Conservation (phyloP, 53 echinoderm and acorn worm genomes). For the Stichopus horrens region DNA sequence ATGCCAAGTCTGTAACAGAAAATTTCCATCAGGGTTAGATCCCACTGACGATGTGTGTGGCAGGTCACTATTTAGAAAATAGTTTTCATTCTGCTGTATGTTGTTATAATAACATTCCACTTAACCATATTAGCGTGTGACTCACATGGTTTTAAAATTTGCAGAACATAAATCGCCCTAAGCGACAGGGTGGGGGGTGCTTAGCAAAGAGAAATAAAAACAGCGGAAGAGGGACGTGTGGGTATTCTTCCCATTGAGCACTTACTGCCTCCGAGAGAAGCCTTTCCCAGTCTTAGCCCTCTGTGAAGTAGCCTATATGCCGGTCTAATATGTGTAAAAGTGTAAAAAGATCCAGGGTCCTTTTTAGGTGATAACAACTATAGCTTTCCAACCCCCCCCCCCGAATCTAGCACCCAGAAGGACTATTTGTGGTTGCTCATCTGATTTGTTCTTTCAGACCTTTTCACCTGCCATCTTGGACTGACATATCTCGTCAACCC, state of each 20-base stretch:
- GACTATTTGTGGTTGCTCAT: neutral
- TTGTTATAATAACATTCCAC: neutral
- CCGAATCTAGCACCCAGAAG: neutral
- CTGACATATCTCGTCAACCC: neutral
- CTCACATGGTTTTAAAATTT: conserved; percentile 23
- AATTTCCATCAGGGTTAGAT: neutral
- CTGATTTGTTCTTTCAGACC: neutral
- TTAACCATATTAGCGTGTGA: neutral
- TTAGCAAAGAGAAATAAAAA: neutral
- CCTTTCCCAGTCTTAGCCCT: too few species aligned
- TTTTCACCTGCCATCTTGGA: neutral
- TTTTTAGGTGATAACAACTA: too few species aligned
- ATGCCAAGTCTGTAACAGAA: too few species aligned
- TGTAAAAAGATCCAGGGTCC: too few species aligned
- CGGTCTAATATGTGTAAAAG: too few species aligned
- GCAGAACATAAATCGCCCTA: conserved; percentile 5
- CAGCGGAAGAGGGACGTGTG: neutral
- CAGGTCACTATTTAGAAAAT: neutral
- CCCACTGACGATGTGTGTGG: neutral
- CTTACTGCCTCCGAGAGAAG: too few species aligned
- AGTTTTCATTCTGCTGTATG: too few species aligned
- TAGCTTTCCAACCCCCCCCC: too few species aligned
- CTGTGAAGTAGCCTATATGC: too few species aligned
- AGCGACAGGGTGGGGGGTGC: neutral
- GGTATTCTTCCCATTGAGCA: neutral